Conservation (phyloP, 2,888 invertebrate species). For the Chloroclysta siterata region DNA sequence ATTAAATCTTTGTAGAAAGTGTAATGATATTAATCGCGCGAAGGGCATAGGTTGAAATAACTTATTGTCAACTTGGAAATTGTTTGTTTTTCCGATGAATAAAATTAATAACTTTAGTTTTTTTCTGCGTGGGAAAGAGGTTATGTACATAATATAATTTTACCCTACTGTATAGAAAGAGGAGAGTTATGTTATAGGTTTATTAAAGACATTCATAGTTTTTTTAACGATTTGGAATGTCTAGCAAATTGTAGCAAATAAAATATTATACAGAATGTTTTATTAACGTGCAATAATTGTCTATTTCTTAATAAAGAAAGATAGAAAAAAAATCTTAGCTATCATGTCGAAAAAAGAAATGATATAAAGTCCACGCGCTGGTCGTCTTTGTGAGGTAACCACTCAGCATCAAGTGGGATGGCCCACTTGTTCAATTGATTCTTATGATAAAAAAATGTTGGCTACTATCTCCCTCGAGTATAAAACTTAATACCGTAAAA, state of each 20-base stretch:
- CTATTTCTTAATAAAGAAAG: too few species aligned
- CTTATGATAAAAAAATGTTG: too few species aligned
- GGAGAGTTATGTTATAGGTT: constrained; percentile 13
- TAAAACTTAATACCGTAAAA: not conserved
- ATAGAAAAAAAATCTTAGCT: too few species aligned
- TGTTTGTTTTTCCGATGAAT: constrained; percentile 51
- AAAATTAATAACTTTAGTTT: constrained; percentile 27
- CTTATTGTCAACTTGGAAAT: constrained; percentile 35
- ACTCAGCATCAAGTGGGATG: too few species aligned
- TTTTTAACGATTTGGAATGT: not conserved
- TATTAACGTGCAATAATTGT: too few species aligned
- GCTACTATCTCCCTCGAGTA: too few species aligned
- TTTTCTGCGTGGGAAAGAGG: constrained; percentile 22
- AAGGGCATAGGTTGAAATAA: constrained; percentile 51
- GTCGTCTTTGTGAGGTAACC: too few species aligned
- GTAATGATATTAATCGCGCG: constrained; percentile 49
- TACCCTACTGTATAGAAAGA: constrained; percentile 5
- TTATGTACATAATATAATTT: constrained; percentile 17
- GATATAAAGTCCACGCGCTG: too few species aligned
- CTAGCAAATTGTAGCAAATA: not conserved
- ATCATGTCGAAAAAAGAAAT: too few species aligned
- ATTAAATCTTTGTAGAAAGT: constrained; percentile 56
- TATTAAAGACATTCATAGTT: constrained; percentile 8
- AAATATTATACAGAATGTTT: too few species aligned
- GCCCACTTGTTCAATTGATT: too few species aligned